A percentile compares a stretch with the other conserved stretches of the same genome.
Evolutionary conservation across 2,113 vertebrate genomes (phyloP).

Genomic region (Antigone vipio): DNA sequence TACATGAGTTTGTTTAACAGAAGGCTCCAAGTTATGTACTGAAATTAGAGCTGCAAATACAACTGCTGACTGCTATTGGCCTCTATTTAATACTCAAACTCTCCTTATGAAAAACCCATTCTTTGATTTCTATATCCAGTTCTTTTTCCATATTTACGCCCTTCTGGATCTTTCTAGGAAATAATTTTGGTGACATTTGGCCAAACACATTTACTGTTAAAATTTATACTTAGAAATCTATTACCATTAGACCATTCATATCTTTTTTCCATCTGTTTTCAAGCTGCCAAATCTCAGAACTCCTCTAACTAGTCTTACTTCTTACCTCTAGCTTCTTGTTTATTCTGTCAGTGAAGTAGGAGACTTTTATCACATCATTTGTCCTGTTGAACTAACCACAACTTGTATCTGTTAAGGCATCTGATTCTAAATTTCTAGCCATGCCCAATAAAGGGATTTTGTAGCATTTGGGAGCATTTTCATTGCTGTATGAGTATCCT

Average conservation of each 20-base stretch:
- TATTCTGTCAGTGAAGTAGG: neutral
- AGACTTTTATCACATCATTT: neutral
- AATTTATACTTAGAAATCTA: neutral
- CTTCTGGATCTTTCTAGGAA: neutral
- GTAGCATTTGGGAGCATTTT: neutral
- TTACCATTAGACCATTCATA: neutral
- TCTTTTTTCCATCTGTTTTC: neutral
- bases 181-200: neutral
- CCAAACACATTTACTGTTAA: neutral
- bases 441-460: neutral
- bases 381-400: neutral
- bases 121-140: neutral
- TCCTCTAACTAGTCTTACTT: neutral
- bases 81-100: neutral
- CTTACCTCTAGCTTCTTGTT: neutral
- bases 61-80: neutral
- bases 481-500: neutral
- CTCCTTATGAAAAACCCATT: neutral
- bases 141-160: neutral
- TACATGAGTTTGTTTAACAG: neutral
- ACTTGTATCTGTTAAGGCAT: neutral
- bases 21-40: neutral
- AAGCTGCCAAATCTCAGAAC: neutral
- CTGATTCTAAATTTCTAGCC: neutral
- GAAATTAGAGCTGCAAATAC: neutral